Base-by-base conservation (phyloP, 2,113 vertebrate species). In the Morone chrysops region DNA sequence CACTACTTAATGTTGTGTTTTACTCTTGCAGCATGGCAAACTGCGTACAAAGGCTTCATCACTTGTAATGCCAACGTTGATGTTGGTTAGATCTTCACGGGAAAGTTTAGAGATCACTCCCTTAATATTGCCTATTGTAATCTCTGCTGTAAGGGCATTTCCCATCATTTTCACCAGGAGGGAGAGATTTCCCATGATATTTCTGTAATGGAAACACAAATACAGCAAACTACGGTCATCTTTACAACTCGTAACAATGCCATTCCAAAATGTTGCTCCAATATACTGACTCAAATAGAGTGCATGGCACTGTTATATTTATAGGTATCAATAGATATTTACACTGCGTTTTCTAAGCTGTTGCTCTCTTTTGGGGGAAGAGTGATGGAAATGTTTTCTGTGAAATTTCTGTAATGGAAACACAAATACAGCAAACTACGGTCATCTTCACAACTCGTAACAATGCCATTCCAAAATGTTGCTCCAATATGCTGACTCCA, bases 351-450 rank as follows among this genome's bases (percentile, higher is more conserved):
- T 2, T 71, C 13, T 43, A 47, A 4, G 56, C 6, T 80, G 48
- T 0, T 12, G n/a, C 31, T 2, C 6, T 13, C 0, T 0, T 0
- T 0, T 0, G 0, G 0, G 4, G 0, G 6, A 31, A 20, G 0
- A 43, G 0, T 48, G 5, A 36, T 4, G 0, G 0, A 0, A 14
- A 2, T 3, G 1, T 16, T 47, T 17, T 17, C 8, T 13, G 45
- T 13, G 2, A 25, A 1, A 1, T 47, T 1, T 60, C 91, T 92
- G 70, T 5, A 11, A 70, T 38, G 40, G 45, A 40, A 70, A 67
- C 8, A 81, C 45, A 71, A 18, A 65, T 25, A 2, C 6, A 56
- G 53, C 40, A 69, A 57, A 45, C 14, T 43, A 6, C 1, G 5
- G 6, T 17, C 5, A 36, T 36, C 25, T 36, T 47, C 25, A 60